These are phyloP conservation scores for Enchytraeus crypticus DNA, from an alignment of 2,888 invertebrate genomes.

Conservation along the genomic window DNA sequence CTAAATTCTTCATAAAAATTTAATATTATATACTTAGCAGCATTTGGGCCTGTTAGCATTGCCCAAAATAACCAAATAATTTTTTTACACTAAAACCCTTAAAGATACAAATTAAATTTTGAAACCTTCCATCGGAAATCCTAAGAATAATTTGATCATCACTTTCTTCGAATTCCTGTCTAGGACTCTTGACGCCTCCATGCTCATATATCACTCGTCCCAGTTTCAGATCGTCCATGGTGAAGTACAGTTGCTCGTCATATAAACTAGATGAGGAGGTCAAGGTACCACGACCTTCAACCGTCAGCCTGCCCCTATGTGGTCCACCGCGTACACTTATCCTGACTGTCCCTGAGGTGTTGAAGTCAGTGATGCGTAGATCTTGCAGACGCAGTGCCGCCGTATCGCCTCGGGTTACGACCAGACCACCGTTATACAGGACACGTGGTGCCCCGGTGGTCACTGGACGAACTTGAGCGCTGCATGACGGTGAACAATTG, in stretches of 20 bases:
- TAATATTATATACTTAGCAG: neutral
- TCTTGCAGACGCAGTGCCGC: conserved; percentile 30
- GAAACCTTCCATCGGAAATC: conserved; percentile 40
- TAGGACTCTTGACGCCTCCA: conserved; percentile 36
- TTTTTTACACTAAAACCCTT: neutral
- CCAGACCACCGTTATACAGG: neutral
- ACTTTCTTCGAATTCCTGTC: conserved; percentile 20
- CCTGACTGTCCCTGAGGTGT: conserved; percentile 38
- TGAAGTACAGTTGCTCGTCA: neutral
- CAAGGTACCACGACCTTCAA: neutral
- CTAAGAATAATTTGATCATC: conserved; percentile 41
- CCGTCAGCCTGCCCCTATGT: neutral
- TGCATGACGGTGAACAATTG: neutral
- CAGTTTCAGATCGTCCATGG: neutral
- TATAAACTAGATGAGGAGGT: too few relatives aligned
- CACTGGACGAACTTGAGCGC: conserved; percentile 32
- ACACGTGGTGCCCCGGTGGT: neutral
- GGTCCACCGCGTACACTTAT: conserved; percentile 7
- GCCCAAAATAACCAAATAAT: neutral
- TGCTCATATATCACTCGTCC: conserved; percentile 37
- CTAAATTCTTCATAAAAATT: neutral
- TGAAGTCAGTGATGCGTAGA: conserved; percentile 41
- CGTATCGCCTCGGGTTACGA: neutral
- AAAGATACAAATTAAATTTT: conserved; percentile 9
- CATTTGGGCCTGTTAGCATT: too few relatives aligned